Evolutionary conservation across 2,888 invertebrate species (phyloP).

Genomic region (Quadriops clusia): DNA sequence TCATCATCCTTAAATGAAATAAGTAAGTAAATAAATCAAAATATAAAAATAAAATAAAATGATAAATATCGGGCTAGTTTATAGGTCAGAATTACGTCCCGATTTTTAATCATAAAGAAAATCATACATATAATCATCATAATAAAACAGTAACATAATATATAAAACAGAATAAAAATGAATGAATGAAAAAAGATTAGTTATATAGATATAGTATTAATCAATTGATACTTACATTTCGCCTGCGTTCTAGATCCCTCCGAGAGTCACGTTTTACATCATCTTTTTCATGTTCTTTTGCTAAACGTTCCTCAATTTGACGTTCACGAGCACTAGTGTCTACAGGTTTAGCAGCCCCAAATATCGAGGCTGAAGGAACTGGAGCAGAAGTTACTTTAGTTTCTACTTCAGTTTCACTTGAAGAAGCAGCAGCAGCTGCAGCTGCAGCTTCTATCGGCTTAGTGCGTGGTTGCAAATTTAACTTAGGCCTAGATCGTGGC

Average conservation of each 20-base stretch:
- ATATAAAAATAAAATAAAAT: too few species aligned
- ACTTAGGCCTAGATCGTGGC: slow-evolving; percentile 60
- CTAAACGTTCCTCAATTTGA: slow-evolving; percentile 81
- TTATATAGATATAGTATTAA: slow-evolving; percentile 1
- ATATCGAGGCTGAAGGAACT: slow-evolving; percentile 62
- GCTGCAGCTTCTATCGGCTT: slow-evolving; percentile 50
- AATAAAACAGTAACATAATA: too few species aligned
- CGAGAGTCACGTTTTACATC: slow-evolving; percentile 22
- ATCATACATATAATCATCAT: too few species aligned
- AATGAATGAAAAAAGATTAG: too few species aligned
- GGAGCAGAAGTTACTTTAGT: slow-evolving; percentile 35
- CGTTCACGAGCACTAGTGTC: slow-evolving; percentile 84
- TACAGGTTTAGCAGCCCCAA: slow-evolving; percentile 91
- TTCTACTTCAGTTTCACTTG: slow-evolving; percentile 24
- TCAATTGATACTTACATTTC: slow-evolving; percentile 14
- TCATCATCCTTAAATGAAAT: slow-evolving; percentile 14
- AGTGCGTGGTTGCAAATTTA: slow-evolving; percentile 71
- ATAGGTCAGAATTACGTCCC: too few species aligned
- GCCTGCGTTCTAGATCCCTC: slow-evolving; percentile 20
- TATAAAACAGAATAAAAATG: too few species aligned
- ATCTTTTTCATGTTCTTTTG: slow-evolving; percentile 38
- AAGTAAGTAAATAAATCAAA: too few species aligned
- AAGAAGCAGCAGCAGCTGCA: slow-evolving; percentile 21
- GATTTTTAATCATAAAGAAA: too few species aligned
- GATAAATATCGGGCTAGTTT: too few species aligned